Percentiles rank a stretch among this genome's conserved stretches.
Conservation (phyloP, 2,888 invertebrate species). For the Lottia gigantea region DNA sequence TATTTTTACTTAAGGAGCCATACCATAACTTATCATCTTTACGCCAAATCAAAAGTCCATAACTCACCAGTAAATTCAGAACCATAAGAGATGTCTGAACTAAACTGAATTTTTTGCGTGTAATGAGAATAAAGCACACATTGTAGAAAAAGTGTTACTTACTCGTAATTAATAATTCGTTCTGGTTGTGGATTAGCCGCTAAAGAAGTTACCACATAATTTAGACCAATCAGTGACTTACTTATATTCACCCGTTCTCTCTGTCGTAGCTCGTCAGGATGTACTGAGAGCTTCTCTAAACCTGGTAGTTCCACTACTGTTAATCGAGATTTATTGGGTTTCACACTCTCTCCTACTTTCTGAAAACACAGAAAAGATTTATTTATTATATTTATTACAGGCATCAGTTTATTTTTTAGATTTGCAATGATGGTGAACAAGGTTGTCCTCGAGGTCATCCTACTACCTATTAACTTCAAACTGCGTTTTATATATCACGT, state of each 20-base stretch:
- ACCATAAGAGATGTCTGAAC: too few species aligned
- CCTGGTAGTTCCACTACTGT: slow-evolving; percentile 62
- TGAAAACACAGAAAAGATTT: slow-evolving; percentile 29
- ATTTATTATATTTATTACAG: neutral
- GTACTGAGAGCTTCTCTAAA: slow-evolving; percentile 54
- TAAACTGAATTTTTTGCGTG: too few species aligned
- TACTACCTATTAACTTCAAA: too few species aligned
- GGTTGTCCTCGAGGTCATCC: too few species aligned
- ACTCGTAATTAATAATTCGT: slow-evolving; percentile 63
- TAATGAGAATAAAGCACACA: too few species aligned
- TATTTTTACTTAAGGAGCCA: too few species aligned
- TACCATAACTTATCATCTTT: too few species aligned
- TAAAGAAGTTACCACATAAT: slow-evolving; percentile 54
- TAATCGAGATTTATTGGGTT: slow-evolving; percentile 59
- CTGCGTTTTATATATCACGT: too few species aligned
- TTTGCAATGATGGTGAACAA: too few species aligned
- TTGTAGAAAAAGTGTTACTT: neutral
- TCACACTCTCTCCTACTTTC: slow-evolving; percentile 51
- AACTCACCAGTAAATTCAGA: too few species aligned
- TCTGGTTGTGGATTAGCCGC: slow-evolving; percentile 58
- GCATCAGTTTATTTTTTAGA: too few species aligned
- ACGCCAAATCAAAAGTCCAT: too few species aligned
- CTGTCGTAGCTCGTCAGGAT: slow-evolving; percentile 46
- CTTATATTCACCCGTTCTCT: slow-evolving; percentile 57
- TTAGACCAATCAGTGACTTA: slow-evolving; percentile 52